These are phyloP conservation scores for Drosophila malerkotliana DNA, from an alignment of 1,140 invertebrate species.

Conservation along the genomic window DNA sequence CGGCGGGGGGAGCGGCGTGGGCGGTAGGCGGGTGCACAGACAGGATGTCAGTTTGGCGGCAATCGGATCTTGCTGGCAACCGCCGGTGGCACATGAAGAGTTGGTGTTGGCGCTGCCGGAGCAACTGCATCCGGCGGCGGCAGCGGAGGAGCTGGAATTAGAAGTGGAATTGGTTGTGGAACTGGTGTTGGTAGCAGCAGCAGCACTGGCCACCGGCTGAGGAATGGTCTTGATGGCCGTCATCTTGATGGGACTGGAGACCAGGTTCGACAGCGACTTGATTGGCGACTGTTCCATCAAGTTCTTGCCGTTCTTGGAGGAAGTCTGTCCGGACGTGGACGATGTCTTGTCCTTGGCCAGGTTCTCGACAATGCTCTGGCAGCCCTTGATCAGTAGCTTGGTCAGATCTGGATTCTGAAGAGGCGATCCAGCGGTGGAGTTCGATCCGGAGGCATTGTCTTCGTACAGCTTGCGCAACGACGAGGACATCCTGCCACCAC, in stretches of 20 bases:
- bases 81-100: slow-evolving; percentile 20
- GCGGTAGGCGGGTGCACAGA: slow-evolving; percentile 79
- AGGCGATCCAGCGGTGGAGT: slow-evolving; percentile 5
- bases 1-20: slow-evolving; percentile 20
- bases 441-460: slow-evolving; percentile 10
- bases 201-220: slow-evolving; percentile 57
- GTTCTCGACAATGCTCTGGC: slow-evolving; percentile 85
- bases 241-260: slow-evolving; percentile 86
- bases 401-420: slow-evolving; percentile 66
- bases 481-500: slow-evolving; percentile 33
- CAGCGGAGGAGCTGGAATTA: background rate
- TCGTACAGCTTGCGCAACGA: slow-evolving; percentile 43
- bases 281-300: slow-evolving; percentile 86
- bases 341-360: slow-evolving; percentile 24
- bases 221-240: slow-evolving; percentile 81
- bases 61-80: slow-evolving; percentile 84
- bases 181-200: background rate
- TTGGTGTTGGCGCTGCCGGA: background rate
- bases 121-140: slow-evolving; percentile 26
- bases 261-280: slow-evolving; percentile 87
- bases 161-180: background rate
- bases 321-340: slow-evolving; percentile 4
- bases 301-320: slow-evolving; percentile 14
- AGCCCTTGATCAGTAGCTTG: slow-evolving; percentile 85
- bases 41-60: slow-evolving; percentile 84